Base-by-base conservation (phyloP, 2,113 vertebrate species). In the Petrocephalus zakoni region DNA sequence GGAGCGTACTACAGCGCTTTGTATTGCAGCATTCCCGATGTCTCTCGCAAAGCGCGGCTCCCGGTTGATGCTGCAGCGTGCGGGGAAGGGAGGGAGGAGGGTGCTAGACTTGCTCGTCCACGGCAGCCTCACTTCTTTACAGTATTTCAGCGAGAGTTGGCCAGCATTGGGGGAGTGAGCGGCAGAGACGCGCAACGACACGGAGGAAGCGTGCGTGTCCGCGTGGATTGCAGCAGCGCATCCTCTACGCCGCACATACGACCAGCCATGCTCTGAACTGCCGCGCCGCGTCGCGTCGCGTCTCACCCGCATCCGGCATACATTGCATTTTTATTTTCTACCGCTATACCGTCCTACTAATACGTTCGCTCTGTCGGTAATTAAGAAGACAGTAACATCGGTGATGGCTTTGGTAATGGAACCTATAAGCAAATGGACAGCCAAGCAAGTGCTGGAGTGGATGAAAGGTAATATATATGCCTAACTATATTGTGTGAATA, bases 391-490 rank as follows among this genome's bases (percentile, higher is more conserved):
- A 94, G 95, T 97, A 94, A 95, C 95, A 95, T 92, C 90, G 93
- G 94, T 95, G 95, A 97, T 97, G 97, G 97, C 97, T 95, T 94
- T 97, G 93, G 96, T 97, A 93, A 97, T 96, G 95, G 96, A 98
- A 95, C 96, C 97, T 94, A 97, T 97, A 96, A 96, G 95, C 95
- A 98, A 98, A 96, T 97, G 97, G 97, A 97, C 95, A 92, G 95
- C 95, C 94, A 97, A 97, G 95, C 96, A 97, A 94, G 97, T 97
- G 92, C 95, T 97, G 94, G 97, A 97, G 95, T 98, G 96, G 96
- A 97, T 96, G 96, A 97, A 98, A 97, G 97, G 97, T 98, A 96
- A 93, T 87, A 81, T 53, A 88, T 58, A 58, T 87, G 37, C 29
- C 46, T 87, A 82, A 29, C 15, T 34, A 83, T 91, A 88, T 53